Base-by-base conservation (phyloP, 2,888 invertebrate genomes). In the Celastrina argiolus region DNA sequence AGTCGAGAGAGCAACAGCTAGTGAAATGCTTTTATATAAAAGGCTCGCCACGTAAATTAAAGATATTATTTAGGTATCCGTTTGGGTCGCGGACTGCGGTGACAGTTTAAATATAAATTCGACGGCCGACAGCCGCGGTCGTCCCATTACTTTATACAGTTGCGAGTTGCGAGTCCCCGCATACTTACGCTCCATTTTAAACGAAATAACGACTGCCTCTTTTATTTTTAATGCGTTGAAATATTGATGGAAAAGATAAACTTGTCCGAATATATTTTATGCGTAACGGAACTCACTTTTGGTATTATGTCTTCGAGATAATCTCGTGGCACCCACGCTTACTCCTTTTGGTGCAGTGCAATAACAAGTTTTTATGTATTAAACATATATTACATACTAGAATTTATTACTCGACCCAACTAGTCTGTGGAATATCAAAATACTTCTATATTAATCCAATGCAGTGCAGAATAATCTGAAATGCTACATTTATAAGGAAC, bases 41-140 rank as follows among this genome's bases (percentile, higher is more conserved):
- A 51, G 51, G 51, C 78, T 80, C 78, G 74, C 68, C 73, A 78
- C 77, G 73, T 78, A 83, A 86, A 85, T 82, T 81, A 80, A 71
- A 69, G 73, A 77, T 75, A 78, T 84, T 82, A 84, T 84, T 82
- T 83, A 76, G 76, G 74, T 79, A 81, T 82, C 81, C 76, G 78
- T 78, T 39, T 18, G 12, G 16, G 16, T 4, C 3, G 10, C 34
- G 10, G 73, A 72, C 72, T 68, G 73, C 70, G 73, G 69, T 72
- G 81, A 81, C 80, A 78, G 79, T 74, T 78, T 74, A 79, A 81
- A 81, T 81, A 81, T 77, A 77, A 78, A 78, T 77, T 77, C 77
- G 78, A 77, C 73, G 73, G 73, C 73, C 77, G 77, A 77, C 76
- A 76, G 75, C 69, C 70, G 70, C 68, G 75, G 74, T 76, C 78